Evolutionary conservation across 1,140 invertebrate species (phyloP).

Genomic region (Vollenhovia emeryi): DNA sequence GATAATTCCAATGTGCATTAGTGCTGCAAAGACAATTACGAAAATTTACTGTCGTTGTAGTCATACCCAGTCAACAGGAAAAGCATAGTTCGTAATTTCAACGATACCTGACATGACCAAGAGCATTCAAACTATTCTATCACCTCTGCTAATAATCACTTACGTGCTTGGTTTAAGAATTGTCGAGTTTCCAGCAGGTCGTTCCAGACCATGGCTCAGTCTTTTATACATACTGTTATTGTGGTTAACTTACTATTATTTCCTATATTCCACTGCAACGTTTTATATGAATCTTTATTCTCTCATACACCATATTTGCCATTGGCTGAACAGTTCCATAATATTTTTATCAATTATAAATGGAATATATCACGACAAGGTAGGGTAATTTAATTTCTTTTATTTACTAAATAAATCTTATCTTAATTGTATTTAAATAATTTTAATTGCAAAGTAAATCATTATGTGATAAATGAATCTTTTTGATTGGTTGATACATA

Average conservation of each 20-base stretch:
- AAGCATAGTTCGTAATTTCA: background rate
- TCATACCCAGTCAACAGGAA: background rate
- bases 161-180: slow-evolving; percentile 24
- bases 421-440: background rate
- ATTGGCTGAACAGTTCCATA: background rate
- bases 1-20: slow-evolving; percentile 7
- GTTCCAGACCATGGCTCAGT: background rate
- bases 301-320: background rate
- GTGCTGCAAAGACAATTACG: background rate
- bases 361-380: background rate
- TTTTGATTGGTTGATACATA: background rate
- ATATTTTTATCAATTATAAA: background rate
- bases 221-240: background rate
- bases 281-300: background rate
- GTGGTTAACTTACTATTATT: background rate
- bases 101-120: background rate
- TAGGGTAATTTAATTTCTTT: background rate
- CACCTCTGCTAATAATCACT: background rate
- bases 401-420: background rate
- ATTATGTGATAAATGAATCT: too few species aligned
- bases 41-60: background rate
- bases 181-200: background rate
- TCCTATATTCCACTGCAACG: background rate
- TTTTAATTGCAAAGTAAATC: background rate
- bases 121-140: background rate